Evolutionary conservation across 1,140 invertebrate species (phyloP).

Genomic region (Drosophila navojoa): DNA sequence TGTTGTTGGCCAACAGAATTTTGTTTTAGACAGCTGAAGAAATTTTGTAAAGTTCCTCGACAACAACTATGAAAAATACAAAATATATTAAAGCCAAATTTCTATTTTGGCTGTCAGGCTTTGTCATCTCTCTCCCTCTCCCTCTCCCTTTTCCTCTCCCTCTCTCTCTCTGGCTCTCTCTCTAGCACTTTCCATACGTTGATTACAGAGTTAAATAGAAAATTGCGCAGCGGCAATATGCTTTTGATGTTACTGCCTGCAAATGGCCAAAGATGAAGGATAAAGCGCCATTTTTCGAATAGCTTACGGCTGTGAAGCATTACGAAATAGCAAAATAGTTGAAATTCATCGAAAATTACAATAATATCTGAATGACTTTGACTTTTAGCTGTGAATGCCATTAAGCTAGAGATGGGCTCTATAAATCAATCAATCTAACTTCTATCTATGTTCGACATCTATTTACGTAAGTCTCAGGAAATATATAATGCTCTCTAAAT

Average conservation of each 20-base stretch:
- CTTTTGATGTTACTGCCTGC: constrained; percentile 15
- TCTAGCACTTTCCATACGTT: neutral
- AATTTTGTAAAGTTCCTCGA: neutral
- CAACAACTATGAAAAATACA: neutral
- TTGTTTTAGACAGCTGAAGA: neutral
- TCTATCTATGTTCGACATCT: too few species aligned
- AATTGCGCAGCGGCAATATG: constrained; percentile 7
- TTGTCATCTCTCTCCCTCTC: too few species aligned
- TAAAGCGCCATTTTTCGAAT: neutral
- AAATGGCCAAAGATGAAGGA: neutral
- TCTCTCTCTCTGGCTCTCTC: too few species aligned
- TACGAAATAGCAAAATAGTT: neutral
- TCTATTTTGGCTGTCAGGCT: neutral
- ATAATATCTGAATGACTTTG: too few species aligned
- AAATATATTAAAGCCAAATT: neutral
- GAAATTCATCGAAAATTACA: neutral
- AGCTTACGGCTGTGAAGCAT: neutral
- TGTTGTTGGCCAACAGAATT: neutral
- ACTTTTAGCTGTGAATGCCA: too few species aligned
- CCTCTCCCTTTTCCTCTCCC: too few species aligned
- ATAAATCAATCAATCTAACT: too few species aligned
- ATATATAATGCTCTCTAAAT: too few species aligned
- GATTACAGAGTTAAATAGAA: neutral
- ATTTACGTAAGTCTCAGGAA: too few species aligned
- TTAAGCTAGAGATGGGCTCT: too few species aligned